Conservation (phyloP, 1,140 invertebrate species). For the Papilio glaucus region DNA sequence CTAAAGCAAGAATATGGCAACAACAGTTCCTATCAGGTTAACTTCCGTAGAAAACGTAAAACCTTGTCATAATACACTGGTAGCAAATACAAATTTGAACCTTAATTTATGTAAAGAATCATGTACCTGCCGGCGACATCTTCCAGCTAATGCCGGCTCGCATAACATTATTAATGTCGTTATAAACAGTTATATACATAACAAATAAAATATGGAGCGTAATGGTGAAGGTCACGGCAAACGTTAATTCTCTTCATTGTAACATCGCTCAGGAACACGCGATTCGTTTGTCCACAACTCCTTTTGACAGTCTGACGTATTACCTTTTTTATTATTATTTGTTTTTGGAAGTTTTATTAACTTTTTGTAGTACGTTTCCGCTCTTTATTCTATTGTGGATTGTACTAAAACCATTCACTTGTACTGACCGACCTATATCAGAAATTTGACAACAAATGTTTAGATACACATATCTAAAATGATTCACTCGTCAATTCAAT, state of each 20-base stretch:
- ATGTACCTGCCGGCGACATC: conserved; percentile 72
- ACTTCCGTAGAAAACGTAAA: not conserved
- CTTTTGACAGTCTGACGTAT: conserved; percentile 41
- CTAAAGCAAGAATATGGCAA: too few species aligned
- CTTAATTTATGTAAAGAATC: conserved; percentile 73
- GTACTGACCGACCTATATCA: too few species aligned
- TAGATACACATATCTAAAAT: too few species aligned
- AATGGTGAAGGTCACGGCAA: conserved; percentile 68
- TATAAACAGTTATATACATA: conserved; percentile 55
- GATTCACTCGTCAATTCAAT: too few species aligned
- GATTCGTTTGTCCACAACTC: conserved; percentile 48
- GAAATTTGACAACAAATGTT: too few species aligned
- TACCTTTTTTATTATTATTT: conserved; percentile 30
- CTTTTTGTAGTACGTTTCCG: too few species aligned
- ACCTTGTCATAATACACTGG: conserved; percentile 12
- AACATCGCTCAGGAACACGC: conserved; percentile 64
- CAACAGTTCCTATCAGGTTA: not conserved
- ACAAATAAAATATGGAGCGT: conserved; percentile 59
- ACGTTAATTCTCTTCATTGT: conserved; percentile 67
- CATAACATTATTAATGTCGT: conserved; percentile 70
- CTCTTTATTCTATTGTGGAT: too few species aligned
- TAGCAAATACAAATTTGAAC: conserved; percentile 48
- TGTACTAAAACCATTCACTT: too few species aligned
- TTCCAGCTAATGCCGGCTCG: conserved; percentile 60
- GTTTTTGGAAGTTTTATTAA: too few species aligned